phyloP scores from a whole-genome alignment of 1,140 invertebrate genomes.

The Vollenhovia emeryi region DNA sequence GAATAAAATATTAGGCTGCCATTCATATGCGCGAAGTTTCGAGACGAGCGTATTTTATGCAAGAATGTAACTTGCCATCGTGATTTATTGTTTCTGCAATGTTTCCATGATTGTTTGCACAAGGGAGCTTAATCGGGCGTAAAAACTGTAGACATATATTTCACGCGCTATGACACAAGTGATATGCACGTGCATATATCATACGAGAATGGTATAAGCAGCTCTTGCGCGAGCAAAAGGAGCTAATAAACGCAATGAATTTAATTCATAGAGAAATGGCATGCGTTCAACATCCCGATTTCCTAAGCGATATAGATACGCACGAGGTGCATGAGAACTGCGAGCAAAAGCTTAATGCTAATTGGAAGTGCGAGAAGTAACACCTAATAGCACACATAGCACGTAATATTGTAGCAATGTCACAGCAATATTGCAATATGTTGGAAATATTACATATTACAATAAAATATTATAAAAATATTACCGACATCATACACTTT shows the following conservation, averaged over 20 bases:
- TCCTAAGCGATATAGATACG: conserved; percentile 6
- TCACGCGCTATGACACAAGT: neutral
- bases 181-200: neutral
- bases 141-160: neutral
- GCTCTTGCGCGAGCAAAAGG: neutral
- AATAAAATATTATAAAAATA: too few relatives aligned
- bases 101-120: neutral
- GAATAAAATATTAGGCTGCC: neutral
- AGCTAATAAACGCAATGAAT: neutral
- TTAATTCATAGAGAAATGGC: conserved; percentile 20
- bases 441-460: too few relatives aligned
- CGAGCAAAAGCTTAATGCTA: conserved; percentile 22
- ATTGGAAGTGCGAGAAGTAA: neutral
- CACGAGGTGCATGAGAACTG: neutral
- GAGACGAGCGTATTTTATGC: neutral
- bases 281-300: neutral
- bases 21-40: neutral
- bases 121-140: neutral
- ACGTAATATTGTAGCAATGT: too few relatives aligned
- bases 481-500: too few relatives aligned
- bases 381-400: neutral
- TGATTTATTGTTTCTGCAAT: neutral
- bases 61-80: neutral
- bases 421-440: too few relatives aligned
- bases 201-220: neutral